Evolutionary conservation across 2,888 invertebrate species (phyloP).

Genomic region (Pherbina coryleti): DNA sequence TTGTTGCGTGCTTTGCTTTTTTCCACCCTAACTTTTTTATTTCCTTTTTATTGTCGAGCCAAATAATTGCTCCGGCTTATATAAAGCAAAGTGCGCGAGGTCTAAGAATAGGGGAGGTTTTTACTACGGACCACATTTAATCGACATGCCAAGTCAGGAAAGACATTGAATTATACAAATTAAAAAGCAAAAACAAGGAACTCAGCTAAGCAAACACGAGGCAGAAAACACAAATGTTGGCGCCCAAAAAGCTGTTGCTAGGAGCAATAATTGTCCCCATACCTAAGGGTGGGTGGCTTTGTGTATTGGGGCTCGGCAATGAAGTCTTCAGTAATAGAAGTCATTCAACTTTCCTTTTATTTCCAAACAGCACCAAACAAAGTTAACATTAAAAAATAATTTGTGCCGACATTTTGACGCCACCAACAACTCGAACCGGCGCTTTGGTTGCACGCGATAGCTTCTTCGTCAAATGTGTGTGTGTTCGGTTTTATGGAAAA

Average conservation of each 20-base stretch:
- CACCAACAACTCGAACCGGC: background rate
- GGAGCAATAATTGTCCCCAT: background rate
- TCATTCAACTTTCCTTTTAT: background rate
- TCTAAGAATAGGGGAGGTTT: background rate
- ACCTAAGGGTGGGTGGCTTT: background rate
- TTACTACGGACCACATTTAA: too few relatives aligned
- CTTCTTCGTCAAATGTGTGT: background rate
- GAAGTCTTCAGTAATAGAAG: background rate
- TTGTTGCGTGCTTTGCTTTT: background rate
- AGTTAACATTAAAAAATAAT: background rate
- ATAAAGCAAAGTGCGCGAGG: background rate
- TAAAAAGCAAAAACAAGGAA: background rate
- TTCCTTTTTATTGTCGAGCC: background rate
- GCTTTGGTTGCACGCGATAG: background rate
- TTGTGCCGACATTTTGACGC: constrained; percentile 3
- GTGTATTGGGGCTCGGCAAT: background rate
- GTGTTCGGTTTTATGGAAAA: too few relatives aligned
- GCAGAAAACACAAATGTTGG: background rate
- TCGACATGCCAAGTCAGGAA: too few relatives aligned
- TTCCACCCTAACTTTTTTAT: background rate
- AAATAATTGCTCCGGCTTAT: constrained; percentile 1
- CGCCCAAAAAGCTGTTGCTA: constrained; percentile 1
- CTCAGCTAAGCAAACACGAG: background rate
- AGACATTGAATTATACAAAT: background rate
- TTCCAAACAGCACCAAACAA: background rate